Percentiles rank a stretch among this genome's conserved stretches.
These are phyloP conservation scores for Diorhabda carinulata DNA, from an alignment of 1,140 invertebrate genomes.

Conservation along the genomic window DNA sequence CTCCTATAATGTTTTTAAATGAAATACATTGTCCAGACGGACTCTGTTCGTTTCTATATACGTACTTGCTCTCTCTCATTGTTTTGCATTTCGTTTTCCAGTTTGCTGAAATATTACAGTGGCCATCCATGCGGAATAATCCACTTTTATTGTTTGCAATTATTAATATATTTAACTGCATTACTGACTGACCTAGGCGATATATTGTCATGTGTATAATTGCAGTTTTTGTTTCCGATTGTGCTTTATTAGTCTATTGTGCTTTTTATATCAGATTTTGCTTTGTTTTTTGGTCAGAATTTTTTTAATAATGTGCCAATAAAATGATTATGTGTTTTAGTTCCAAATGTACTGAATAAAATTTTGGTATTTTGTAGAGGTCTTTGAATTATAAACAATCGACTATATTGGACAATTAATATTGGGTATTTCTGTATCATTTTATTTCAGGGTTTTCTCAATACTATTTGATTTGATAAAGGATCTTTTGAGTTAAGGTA, in stretches of 20 bases:
- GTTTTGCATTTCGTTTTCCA: slow-evolving; percentile 30
- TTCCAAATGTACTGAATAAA: slow-evolving; percentile 12
- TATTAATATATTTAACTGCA: slow-evolving; percentile 46
- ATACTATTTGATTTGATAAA: too few species aligned
- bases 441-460: too few species aligned
- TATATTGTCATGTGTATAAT: slow-evolving; percentile 44
- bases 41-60: slow-evolving; percentile 15
- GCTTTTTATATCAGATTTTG: slow-evolving; percentile 44
- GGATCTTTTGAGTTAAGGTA: too few species aligned
- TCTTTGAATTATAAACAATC: too few species aligned
- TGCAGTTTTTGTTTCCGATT: slow-evolving; percentile 43
- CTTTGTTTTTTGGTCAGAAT: slow-evolving; percentile 36
- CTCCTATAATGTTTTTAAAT: slow-evolving; percentile 27
- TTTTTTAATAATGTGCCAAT: slow-evolving; percentile 43
- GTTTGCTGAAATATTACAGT: slow-evolving; percentile 30
- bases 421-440: too few species aligned
- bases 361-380: background rate
- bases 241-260: slow-evolving; percentile 44
- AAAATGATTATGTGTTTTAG: slow-evolving; percentile 34
- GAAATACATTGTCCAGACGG: slow-evolving; percentile 30
- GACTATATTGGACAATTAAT: too few species aligned
- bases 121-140: slow-evolving; percentile 41
- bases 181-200: slow-evolving; percentile 34
- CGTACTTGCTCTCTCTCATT: slow-evolving; percentile 26
- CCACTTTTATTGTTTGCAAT: slow-evolving; percentile 45